phyloP scores from a whole-genome alignment of 1,140 invertebrate species.

The Bicyclus anynana region DNA sequence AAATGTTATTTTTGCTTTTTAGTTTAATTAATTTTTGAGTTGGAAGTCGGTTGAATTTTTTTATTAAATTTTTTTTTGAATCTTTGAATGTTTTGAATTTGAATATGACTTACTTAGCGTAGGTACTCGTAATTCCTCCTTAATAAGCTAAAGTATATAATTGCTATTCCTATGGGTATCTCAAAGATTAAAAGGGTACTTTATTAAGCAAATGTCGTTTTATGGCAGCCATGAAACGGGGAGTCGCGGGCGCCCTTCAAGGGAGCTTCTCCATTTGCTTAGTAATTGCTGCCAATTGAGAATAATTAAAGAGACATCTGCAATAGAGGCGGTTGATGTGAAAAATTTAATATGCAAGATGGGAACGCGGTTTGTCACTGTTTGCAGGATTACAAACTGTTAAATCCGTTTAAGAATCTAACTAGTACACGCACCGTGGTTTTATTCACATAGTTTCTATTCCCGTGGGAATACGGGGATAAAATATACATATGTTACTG shows the following conservation, averaged over 20 bases:
- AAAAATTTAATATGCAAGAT: conserved; percentile 34
- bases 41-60: too few relatives aligned
- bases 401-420: too few relatives aligned
- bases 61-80: too few relatives aligned
- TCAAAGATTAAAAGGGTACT: conserved; percentile 1
- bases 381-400: too few relatives aligned
- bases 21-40: too few relatives aligned
- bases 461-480: too few relatives aligned
- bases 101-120: not conserved
- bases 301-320: conserved; percentile 47
- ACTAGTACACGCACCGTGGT: too few relatives aligned
- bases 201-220: conserved; percentile 32
- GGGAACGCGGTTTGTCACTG: not conserved
- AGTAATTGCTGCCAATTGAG: conserved; percentile 46
- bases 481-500: too few relatives aligned
- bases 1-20: too few relatives aligned
- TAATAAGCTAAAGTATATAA: not conserved
- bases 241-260: conserved; percentile 33
- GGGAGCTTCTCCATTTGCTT: conserved; percentile 26
- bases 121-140: not conserved
- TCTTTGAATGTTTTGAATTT: too few relatives aligned
- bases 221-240: conserved; percentile 31
- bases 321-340: conserved; percentile 31
- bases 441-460: too few relatives aligned
- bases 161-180: not conserved